Percentiles rank a stretch among this genome's conserved stretches.
These are phyloP conservation scores for Nautilus pompilius DNA, from an alignment of 1,140 invertebrate species.

Conservation along the genomic window DNA sequence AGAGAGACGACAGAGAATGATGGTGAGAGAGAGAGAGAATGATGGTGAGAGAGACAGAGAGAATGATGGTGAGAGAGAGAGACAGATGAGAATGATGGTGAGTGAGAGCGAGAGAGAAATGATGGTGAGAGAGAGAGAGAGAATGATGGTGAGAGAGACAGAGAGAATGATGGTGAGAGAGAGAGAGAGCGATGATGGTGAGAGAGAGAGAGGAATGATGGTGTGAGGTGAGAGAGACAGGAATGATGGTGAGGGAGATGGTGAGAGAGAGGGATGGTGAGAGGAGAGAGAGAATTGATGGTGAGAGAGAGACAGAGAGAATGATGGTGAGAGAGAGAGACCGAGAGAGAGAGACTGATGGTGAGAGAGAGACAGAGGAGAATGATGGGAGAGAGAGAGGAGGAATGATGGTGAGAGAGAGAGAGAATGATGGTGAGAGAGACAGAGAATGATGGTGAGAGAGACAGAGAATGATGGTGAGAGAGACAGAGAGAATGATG, in stretches of 20 bases:
- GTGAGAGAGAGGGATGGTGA: neutral
- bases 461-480: neutral
- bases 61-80: neutral
- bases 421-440: no score
- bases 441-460: neutral
- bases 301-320: neutral
- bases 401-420: neutral
- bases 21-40: no score
- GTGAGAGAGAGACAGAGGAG: neutral
- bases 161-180: no score
- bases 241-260: neutral
- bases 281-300: no score
- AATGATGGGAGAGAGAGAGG: neutral
- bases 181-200: neutral
- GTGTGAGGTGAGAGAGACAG: neutral
- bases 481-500: neutral
- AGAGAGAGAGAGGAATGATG: neutral
- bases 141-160: neutral
- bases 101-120: neutral
- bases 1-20: neutral
- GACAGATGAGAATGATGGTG: neutral
- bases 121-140: neutral
- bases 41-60: neutral
- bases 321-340: slow-evolving; percentile 4
- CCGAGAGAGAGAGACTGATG: no score